Conservation (phyloP, 2,888 invertebrate genomes). For the Tenthredo amoena region DNA sequence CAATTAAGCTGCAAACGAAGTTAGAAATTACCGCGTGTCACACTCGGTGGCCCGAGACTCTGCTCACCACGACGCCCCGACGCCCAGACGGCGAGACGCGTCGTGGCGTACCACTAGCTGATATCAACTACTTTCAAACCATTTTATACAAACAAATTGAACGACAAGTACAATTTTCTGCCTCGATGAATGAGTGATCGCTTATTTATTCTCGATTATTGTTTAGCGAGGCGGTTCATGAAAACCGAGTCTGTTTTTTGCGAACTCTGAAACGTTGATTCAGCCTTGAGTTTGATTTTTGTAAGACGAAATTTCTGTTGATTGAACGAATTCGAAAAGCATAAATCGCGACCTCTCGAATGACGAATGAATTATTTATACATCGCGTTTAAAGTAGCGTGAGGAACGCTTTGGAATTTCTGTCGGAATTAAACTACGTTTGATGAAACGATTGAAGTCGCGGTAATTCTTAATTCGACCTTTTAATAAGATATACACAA, state of each 20-base stretch:
- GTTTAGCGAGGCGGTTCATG: not conserved
- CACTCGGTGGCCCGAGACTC: slow-evolving; percentile 7
- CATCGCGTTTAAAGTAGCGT: not conserved
- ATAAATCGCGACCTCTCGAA: not conserved
- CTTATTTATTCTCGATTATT: not conserved
- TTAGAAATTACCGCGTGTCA: slow-evolving; percentile 15
- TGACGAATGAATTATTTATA: not conserved
- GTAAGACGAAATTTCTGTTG: not conserved
- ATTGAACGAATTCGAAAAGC: not conserved
- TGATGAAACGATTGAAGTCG: slow-evolving; percentile 1
- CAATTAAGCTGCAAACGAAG: slow-evolving; percentile 37
- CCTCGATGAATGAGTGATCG: not conserved
- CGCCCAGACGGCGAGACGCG: slow-evolving; percentile 38
- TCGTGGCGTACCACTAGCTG: slow-evolving; percentile 23
- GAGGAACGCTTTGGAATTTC: not conserved
- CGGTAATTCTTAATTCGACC: slow-evolving; percentile 16
- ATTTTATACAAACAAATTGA: not conserved
- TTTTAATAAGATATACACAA: slow-evolving; percentile 28
- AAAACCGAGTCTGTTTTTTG: not conserved
- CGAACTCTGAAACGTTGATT: not conserved
- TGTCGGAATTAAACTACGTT: not conserved
- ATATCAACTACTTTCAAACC: not conserved
- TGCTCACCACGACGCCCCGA: slow-evolving; percentile 22
- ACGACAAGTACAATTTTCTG: not conserved
- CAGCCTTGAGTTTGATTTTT: not conserved